Evolutionary conservation across 2,797 vertebrate species (phyloP), one percentile per base, ranked within the genome.

Genomic region (Urocyon cinereoargenteus): DNA sequence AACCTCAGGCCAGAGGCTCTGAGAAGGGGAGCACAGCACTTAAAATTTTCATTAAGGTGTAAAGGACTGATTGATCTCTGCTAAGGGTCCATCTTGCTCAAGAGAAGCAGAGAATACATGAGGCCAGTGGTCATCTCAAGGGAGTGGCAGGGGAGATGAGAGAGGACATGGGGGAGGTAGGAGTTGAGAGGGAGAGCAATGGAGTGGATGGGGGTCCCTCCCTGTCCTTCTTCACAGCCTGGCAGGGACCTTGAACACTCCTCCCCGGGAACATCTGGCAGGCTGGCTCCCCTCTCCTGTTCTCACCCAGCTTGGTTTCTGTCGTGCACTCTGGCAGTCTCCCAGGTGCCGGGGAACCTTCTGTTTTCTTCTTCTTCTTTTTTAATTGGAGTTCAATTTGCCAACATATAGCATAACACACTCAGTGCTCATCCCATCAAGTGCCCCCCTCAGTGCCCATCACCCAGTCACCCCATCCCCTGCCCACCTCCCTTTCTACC

Each of bases 131-230:
- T 68, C 13, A 26, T 28, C 15, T 1, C 10, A 1, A 2, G 11
- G 6, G 59, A 5, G 26, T 2, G 88, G 49, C 2, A 6, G 36
- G 16, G 21, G 3, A 14, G 81, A 51, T 15, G 8, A 72, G 75
- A 40, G 51, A 66, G n/a, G 36, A 13, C 10, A 2, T 0, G 66
- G 28, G 21, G 62, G 40, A 6, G 24, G 55, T 12, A n/a, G 51
- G 31, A 64, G 49, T 4, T 1, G 49, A 55, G 64, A 61, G n/a
- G 36, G 31, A n/a, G 68, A 16, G 0, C 1, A 2, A 9, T 14
- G 9, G 14, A 1, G 2, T 3, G 61, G n/a, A 36, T 2, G 7
- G 0, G 7, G 55, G 51, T 7, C 18, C 51, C 14, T 5, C 12
- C 45, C 18, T 18, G 24, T 66, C n/a, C 83, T 68, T 11, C 45